A percentile compares a stretch with the other conserved stretches of the same genome.
Evolutionary conservation across 2,888 invertebrate species (phyloP).

Genomic region (Matsumyia berberina): DNA sequence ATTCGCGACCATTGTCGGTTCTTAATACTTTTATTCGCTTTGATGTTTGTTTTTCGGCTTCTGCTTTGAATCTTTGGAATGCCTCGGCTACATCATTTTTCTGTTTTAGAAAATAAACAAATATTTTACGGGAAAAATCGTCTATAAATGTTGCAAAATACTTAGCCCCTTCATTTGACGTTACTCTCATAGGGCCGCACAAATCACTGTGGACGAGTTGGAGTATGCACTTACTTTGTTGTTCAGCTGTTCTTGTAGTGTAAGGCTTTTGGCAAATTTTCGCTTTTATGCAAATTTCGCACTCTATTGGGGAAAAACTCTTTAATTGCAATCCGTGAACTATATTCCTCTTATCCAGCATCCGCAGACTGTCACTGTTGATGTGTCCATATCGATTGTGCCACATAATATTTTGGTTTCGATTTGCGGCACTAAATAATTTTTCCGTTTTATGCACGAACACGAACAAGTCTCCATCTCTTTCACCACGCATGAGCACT

Average conservation of each 20-base stretch:
- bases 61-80: neutral
- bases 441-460: constrained; percentile 13
- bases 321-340: constrained; percentile 36
- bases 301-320: neutral
- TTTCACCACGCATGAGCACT: constrained; percentile 28
- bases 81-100: no score
- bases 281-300: neutral
- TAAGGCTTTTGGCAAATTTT: neutral
- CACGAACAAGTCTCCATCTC: constrained; percentile 20
- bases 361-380: constrained; percentile 13
- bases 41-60: neutral
- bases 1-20: neutral
- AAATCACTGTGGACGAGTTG: constrained; percentile 67
- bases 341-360: constrained; percentile 33
- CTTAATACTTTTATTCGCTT: no score
- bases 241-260: constrained; percentile 2
- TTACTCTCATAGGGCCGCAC: constrained; percentile 62
- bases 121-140: constrained; percentile 45
- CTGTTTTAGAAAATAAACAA: constrained; percentile 61
- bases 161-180: constrained; percentile 53
- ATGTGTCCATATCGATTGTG: constrained; percentile 53
- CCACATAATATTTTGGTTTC: constrained; percentile 6
- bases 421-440: neutral
- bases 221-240: constrained; percentile 25
- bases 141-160: constrained; percentile 73